These are phyloP conservation scores for Syngnathus typhle DNA, from an alignment of 2,113 vertebrate genomes.

Conservation along the genomic window DNA sequence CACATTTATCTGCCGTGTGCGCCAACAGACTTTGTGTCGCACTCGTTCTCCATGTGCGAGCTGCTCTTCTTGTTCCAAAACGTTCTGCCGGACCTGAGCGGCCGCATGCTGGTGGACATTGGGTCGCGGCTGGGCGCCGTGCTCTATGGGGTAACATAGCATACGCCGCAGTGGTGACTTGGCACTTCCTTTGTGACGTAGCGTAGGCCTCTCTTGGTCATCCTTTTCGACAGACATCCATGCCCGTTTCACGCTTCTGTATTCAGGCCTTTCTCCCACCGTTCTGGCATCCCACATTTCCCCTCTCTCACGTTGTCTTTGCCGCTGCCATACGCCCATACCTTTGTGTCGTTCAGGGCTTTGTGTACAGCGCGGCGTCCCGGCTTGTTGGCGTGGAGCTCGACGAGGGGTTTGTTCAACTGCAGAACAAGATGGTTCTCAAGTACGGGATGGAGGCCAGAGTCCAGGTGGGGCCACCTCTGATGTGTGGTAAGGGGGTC, in stretches of 20 bases:
- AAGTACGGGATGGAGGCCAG: slow-evolving; percentile 81
- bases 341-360: slow-evolving; percentile 68
- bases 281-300: too few species aligned
- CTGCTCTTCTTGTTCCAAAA: slow-evolving; percentile 86
- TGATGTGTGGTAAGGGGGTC: too few species aligned
- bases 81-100: slow-evolving; percentile 82
- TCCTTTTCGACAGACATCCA: too few species aligned
- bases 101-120: slow-evolving; percentile 82
- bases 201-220: too few species aligned
- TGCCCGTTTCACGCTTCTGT: background rate
- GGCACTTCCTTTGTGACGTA: too few species aligned
- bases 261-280: too few species aligned
- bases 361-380: slow-evolving; percentile 83
- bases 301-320: too few species aligned
- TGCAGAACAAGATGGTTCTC: slow-evolving; percentile 77
- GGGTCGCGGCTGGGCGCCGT: slow-evolving; percentile 90
- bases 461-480: slow-evolving; percentile 69
- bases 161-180: background rate
- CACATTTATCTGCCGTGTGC: background rate
- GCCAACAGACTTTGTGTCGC: slow-evolving; percentile 86
- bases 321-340: too few species aligned
- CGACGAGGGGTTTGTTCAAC: slow-evolving; percentile 80
- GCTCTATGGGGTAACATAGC: slow-evolving; percentile 68
- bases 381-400: slow-evolving; percentile 83
- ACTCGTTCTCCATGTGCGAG: slow-evolving; percentile 87